phyloP scores from a whole-genome alignment of 2,888 invertebrate genomes.

The Perithous albicinctus region DNA sequence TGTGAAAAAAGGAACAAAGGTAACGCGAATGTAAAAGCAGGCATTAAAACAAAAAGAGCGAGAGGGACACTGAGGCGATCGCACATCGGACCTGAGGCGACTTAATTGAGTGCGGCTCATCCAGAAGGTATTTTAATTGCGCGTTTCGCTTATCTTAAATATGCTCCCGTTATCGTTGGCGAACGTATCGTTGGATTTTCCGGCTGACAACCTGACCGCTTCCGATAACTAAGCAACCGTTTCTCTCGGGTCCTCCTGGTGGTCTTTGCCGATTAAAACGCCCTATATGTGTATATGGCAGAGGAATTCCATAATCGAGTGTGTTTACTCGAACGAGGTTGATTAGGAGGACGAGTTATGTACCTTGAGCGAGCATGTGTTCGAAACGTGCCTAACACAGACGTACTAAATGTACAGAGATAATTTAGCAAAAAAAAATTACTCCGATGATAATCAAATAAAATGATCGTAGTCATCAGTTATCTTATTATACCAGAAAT shows the following conservation, averaged over 20 bases:
- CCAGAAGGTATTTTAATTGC: slow-evolving; percentile 82
- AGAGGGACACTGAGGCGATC: neutral
- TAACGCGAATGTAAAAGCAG: neutral
- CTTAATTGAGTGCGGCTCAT: slow-evolving; percentile 77
- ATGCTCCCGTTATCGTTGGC: slow-evolving; percentile 78
- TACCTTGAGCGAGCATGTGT: slow-evolving; percentile 29
- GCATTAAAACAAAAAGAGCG: neutral
- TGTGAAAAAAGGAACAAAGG: neutral
- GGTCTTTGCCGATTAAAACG: neutral
- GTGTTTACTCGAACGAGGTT: slow-evolving; percentile 68
- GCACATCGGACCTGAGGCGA: slow-evolving; percentile 11
- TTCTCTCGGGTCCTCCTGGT: slow-evolving; percentile 3
- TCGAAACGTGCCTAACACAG: slow-evolving; percentile 24
- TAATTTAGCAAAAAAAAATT: neutral
- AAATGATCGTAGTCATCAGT: neutral
- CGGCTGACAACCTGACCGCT: slow-evolving; percentile 77
- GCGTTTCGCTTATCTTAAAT: slow-evolving; percentile 81
- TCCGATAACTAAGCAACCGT: slow-evolving; percentile 71
- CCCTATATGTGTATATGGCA: slow-evolving; percentile 4
- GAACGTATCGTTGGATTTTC: slow-evolving; percentile 79
- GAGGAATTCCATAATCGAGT: slow-evolving; percentile 73
- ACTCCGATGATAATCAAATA: neutral
- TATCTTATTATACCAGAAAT: no score
- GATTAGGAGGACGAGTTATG: slow-evolving; percentile 54
- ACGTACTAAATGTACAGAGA: neutral